Percentiles rank a stretch among this genome's conserved stretches.
These are phyloP conservation scores for Chamaetylas fuelleborni DNA, from an alignment of 2,113 vertebrate species.

Conservation along the genomic window DNA sequence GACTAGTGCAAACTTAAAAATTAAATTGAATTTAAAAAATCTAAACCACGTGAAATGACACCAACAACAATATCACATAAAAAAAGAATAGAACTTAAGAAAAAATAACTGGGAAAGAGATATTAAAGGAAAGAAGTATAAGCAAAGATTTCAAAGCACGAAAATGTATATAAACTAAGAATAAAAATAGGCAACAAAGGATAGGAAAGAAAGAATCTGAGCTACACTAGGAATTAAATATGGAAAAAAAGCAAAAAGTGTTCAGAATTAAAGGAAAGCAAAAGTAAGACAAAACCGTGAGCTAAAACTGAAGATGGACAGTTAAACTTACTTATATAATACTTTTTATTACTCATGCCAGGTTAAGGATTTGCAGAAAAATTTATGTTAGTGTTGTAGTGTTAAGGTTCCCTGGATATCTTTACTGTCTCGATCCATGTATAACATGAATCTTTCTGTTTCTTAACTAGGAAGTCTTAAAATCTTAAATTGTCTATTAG, in stretches of 20 bases:
- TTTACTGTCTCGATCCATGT: not conserved
- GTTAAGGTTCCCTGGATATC: not conserved
- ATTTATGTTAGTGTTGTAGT: rapidly evolving
- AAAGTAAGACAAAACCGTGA: not conserved
- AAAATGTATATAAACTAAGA: not conserved
- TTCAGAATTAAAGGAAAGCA: not conserved
- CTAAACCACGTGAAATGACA: not conserved
- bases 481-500: not conserved
- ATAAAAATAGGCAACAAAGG: not conserved
- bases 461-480: not conserved
- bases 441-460: rapidly evolving
- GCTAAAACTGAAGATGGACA: not conserved
- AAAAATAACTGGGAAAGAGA: not conserved
- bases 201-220: not conserved
- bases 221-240: not conserved
- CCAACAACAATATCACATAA: not conserved
- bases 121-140: not conserved
- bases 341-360: not conserved
- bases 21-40: not conserved
- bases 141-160: not conserved
- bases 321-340: not conserved
- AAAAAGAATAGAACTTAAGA: not conserved
- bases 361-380: not conserved
- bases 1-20: not conserved
- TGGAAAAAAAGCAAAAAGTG: rapidly evolving